Percentiles rank a stretch among this genome's conserved stretches.
These are phyloP conservation scores for Heliconius cydno DNA, from an alignment of 2,888 invertebrate species.

Conservation along the genomic window DNA sequence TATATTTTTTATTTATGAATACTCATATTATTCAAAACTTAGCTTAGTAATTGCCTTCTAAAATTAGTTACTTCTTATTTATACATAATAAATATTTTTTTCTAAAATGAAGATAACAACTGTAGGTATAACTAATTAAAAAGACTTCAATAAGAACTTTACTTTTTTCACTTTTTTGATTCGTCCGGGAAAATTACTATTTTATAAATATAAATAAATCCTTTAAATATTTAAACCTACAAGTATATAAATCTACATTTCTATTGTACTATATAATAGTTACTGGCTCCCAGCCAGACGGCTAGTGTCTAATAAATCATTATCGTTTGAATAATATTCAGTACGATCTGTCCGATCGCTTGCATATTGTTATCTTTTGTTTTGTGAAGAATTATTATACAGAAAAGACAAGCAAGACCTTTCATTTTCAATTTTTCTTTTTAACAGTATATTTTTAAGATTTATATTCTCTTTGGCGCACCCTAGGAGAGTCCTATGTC, in stretches of 20 bases:
- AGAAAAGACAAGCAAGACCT: background rate
- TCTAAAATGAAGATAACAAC: too few relatives aligned
- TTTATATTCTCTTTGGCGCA: background rate
- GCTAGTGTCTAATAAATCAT: conserved; percentile 15
- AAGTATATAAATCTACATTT: background rate
- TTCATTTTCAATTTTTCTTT: background rate
- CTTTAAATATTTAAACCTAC: background rate
- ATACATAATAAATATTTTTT: too few relatives aligned
- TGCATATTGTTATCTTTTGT: conserved; percentile 5
- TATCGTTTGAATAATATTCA: conserved; percentile 21
- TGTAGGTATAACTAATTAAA: too few relatives aligned
- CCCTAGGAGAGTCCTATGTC: too few relatives aligned
- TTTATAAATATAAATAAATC: background rate
- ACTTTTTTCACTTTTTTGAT: too few relatives aligned
- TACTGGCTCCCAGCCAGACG: conserved; percentile 12
- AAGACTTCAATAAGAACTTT: too few relatives aligned
- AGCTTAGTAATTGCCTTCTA: background rate
- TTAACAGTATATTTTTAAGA: background rate
- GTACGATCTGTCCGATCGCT: conserved; percentile 3
- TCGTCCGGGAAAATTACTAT: too few relatives aligned
- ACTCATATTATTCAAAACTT: background rate
- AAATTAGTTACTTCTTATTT: background rate
- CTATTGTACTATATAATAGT: background rate
- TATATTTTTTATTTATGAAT: background rate
- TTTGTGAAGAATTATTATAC: background rate